Evolutionary conservation across 2,113 vertebrate genomes (phyloP), one percentile per base, ranked within the genome.

Genomic region (Petroica traversi): DNA sequence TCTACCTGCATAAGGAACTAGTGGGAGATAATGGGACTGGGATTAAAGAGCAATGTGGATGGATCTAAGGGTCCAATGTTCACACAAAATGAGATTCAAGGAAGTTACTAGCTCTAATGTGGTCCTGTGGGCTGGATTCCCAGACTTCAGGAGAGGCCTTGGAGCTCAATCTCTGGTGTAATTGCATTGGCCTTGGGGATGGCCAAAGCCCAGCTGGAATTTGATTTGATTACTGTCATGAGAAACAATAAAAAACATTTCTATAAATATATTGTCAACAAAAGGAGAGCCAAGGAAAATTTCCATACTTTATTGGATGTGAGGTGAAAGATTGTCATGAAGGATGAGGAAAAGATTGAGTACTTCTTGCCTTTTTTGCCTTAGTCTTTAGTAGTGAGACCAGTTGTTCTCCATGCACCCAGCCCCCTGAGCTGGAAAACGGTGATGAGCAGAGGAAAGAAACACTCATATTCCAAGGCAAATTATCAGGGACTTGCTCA

Each of bases 1-100:
- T 89, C 18, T 74, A 28, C 45, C 52, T 31, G 2, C 55, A 45
- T 71, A 48, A 76, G 45, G 63, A 93, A 11, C 63, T 52, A 66
- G 49, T 61, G 18, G 41, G 28, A 34, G 22, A 28, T 55, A 64
- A 77, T 19, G 57, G n/a, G 49, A 83, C 61, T 69, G 17, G 25
- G n/a, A 88, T 80, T 91, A 69, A 88, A 80, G 17, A 68, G 20
- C 36, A 64, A 83, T 85, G 43, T 48, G n/a, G 20, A n/a, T 68
- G 45, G 36, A 68, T 28, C 48, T 57, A 49, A 76, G 19, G 66
- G 76, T 63, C 52, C 48, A 14, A 5, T 20, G 31, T 36, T 52
- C 43, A 33, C 1, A 2, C 15, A 46, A 75, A 92, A 57, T 61
- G 22, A 73, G 25, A 66, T 72, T 77, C 23, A 19, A 29, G 18